Evolutionary conservation across 1,140 invertebrate species (phyloP).

Genomic region (Hyles vespertilio): DNA sequence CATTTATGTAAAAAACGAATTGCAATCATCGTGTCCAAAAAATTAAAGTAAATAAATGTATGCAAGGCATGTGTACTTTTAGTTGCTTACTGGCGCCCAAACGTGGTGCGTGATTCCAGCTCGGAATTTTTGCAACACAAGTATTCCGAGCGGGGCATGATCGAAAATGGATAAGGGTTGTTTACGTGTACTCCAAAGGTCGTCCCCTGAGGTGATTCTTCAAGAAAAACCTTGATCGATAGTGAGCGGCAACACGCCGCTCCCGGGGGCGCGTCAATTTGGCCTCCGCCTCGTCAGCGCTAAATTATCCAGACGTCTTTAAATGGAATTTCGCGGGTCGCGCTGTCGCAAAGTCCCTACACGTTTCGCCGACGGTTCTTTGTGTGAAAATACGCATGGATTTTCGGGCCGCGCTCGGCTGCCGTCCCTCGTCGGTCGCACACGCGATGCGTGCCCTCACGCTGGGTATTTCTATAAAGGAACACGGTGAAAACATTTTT

Average conservation of each 20-base stretch:
- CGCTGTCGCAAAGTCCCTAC: slow-evolving; percentile 47
- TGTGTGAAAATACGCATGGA: slow-evolving; percentile 26
- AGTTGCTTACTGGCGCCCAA: slow-evolving; percentile 20
- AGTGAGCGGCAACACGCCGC: slow-evolving; percentile 37
- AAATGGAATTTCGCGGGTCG: slow-evolving; percentile 68
- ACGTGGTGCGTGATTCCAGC: slow-evolving; percentile 13
- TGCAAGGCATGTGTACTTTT: too few relatives aligned
- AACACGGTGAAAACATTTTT: slow-evolving; percentile 4
- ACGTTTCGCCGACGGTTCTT: slow-evolving; percentile 39
- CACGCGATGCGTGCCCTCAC: slow-evolving; percentile 41
- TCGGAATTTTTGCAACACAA: slow-evolving; percentile 15
- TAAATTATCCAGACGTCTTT: slow-evolving; percentile 74
- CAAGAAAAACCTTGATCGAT: slow-evolving; percentile 53
- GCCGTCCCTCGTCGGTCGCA: slow-evolving; percentile 27
- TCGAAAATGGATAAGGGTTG: slow-evolving; percentile 37
- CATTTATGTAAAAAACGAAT: too few relatives aligned
- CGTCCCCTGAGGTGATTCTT: slow-evolving; percentile 31
- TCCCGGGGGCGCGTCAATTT: slow-evolving; percentile 65
- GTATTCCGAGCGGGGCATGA: slow-evolving; percentile 15
- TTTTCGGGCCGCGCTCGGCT: slow-evolving; percentile 22
- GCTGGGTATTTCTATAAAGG: slow-evolving; percentile 19
- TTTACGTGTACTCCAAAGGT: slow-evolving; percentile 38
- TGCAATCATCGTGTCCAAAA: too few relatives aligned
- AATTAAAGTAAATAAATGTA: too few relatives aligned
- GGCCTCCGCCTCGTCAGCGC: slow-evolving; percentile 67